These are phyloP conservation scores for Bradysia coprophila DNA, from an alignment of 1,140 invertebrate species.

Conservation along the genomic window DNA sequence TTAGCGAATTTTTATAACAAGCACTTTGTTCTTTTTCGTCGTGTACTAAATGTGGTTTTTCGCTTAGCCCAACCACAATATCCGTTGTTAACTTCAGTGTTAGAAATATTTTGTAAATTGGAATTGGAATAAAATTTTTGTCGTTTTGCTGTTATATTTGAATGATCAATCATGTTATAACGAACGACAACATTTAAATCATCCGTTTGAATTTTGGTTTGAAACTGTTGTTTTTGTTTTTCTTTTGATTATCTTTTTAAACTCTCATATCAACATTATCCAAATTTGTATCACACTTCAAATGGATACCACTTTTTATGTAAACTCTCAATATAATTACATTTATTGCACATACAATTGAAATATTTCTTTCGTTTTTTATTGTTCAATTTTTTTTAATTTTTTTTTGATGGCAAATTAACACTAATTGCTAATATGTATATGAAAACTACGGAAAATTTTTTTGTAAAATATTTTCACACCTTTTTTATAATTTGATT, in stretches of 20 bases:
- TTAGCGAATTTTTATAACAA: not conserved
- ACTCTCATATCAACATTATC: not conserved
- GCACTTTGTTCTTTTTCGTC: not conserved
- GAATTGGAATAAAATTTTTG: not conserved
- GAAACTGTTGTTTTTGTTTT: not conserved
- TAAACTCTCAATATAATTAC: too few species aligned
- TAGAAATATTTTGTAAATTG: not conserved
- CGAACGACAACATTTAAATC: not conserved
- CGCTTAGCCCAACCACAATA: not conserved
- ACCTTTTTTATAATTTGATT: too few species aligned
- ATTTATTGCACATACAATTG: too few species aligned
- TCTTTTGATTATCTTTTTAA: not conserved
- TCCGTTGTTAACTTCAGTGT: not conserved
- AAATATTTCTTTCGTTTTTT: too few species aligned
- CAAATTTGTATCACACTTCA: too few species aligned
- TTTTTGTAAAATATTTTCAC: too few species aligned
- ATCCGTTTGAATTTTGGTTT: not conserved
- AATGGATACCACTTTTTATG: too few species aligned
- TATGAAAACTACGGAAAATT: too few species aligned
- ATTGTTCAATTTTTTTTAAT: too few species aligned
- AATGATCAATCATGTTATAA: not conserved
- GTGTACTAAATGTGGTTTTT: slow-evolving; percentile 1
- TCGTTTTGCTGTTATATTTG: not conserved
- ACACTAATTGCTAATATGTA: too few species aligned
- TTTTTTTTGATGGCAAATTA: too few species aligned